A percentile compares a stretch with the other conserved stretches of the same genome.
These are phyloP conservation scores for Mirza zaza DNA, from an alignment of 2,113 vertebrate genomes.

Conservation along the genomic window DNA sequence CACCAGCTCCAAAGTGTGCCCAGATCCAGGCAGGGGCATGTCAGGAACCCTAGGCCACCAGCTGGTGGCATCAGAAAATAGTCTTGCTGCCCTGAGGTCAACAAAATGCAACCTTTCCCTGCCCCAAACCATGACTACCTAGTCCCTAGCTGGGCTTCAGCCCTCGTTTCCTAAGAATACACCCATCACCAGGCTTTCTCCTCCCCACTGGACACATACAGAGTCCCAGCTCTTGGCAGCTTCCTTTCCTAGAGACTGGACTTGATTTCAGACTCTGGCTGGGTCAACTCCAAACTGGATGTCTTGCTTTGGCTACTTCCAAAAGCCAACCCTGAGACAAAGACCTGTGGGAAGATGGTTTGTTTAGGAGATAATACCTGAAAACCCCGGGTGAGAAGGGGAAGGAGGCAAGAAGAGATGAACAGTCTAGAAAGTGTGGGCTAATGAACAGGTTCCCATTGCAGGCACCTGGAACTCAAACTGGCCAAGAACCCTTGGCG, in stretches of 20 bases:
- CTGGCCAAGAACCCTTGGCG: not conserved
- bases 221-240: not conserved
- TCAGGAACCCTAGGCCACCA: not conserved
- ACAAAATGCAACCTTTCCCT: not conserved
- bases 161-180: not conserved
- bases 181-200: not conserved
- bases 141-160: not conserved
- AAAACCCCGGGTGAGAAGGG: not conserved
- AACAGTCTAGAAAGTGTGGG: not conserved
- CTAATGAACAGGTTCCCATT: not conserved
- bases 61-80: not conserved
- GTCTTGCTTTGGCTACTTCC: not conserved
- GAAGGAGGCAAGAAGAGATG: not conserved
- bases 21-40: accelerated
- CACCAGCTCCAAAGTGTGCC: not conserved
- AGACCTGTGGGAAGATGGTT: not conserved
- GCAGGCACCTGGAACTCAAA: not conserved
- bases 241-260: not conserved
- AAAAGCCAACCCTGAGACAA: not conserved
- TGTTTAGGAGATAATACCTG: not conserved
- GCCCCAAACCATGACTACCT: not conserved
- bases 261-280: not conserved
- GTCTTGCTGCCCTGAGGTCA: not conserved
- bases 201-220: not conserved
- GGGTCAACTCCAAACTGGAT: not conserved